These are phyloP conservation scores for Augochlorella aurata DNA, from an alignment of 2,888 invertebrate species.

Conservation along the genomic window DNA sequence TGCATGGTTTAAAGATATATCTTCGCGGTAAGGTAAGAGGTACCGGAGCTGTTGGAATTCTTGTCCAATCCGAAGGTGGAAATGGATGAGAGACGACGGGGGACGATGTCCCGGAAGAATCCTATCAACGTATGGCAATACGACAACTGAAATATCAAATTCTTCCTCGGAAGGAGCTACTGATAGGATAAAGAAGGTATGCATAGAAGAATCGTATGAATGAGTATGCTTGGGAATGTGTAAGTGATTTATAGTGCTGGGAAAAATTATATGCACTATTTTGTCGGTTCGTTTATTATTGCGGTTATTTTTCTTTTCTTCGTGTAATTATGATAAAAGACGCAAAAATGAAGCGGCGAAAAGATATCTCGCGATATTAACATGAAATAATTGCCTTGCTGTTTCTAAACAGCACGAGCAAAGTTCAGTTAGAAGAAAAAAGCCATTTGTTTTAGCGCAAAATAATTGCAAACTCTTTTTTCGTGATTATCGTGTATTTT, in stretches of 20 bases:
- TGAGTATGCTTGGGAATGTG: conserved; percentile 46
- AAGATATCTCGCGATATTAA: no score
- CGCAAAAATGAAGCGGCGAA: no score
- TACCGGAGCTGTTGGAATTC: conserved; percentile 32
- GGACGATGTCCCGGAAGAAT: background rate
- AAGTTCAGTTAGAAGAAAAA: no score
- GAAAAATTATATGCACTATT: background rate
- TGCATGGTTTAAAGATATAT: conserved; percentile 52
- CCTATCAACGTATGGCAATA: conserved; percentile 47
- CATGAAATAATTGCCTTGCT: no score
- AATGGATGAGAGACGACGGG: background rate
- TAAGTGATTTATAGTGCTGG: conserved; percentile 32
- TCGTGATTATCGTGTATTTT: no score
- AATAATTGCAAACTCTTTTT: no score
- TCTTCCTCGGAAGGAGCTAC: background rate
- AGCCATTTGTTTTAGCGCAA: no score
- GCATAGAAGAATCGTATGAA: conserved; percentile 34
- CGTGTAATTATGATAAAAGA: no score
- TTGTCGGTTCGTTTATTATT: no score
- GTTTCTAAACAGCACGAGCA: no score
- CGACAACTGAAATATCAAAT: conserved; percentile 43
- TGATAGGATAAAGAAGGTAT: conserved; percentile 21
- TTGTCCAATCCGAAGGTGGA: conserved; percentile 17
- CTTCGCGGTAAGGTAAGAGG: conserved; percentile 35
- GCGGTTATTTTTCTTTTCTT: no score